Evolutionary conservation across 2,113 vertebrate species (phyloP).

Genomic region (Plotosus lineatus): DNA sequence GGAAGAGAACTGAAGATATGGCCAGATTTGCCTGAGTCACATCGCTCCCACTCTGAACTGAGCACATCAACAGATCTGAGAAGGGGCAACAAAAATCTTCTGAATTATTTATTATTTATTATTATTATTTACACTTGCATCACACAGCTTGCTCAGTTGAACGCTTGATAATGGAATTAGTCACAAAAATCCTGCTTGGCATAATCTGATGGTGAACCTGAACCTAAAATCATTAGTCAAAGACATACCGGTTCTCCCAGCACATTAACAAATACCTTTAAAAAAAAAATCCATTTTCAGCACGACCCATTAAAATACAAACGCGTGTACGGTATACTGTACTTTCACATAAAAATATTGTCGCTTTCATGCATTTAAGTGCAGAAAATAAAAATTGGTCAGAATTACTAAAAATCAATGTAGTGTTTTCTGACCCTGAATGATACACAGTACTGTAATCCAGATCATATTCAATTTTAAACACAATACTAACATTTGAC

Average conservation of each 20-base stretch:
- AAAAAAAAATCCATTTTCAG: not conserved
- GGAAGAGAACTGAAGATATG: conserved; percentile 12
- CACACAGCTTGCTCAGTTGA: conserved; percentile 6
- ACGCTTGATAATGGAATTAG: conserved; percentile 10
- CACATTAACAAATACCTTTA: not conserved
- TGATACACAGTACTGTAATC: too few species aligned
- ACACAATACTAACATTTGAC: too few species aligned
- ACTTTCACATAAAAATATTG: too few species aligned
- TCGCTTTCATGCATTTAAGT: too few species aligned
- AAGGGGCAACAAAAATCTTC: conserved; percentile 39
- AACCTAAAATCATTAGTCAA: conserved; percentile 12
- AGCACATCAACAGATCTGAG: conserved; percentile 41
- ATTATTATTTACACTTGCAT: conserved; percentile 17
- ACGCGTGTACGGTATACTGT: too few species aligned
- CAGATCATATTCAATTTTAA: too few species aligned
- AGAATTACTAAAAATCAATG: too few species aligned
- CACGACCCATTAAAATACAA: not conserved
- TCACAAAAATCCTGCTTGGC: conserved; percentile 25
- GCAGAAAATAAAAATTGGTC: too few species aligned
- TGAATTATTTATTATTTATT: conserved; percentile 27
- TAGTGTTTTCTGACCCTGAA: too few species aligned
- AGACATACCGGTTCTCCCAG: not conserved
- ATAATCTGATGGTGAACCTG: conserved; percentile 8
- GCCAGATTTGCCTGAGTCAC: conserved; percentile 41
- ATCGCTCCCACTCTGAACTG: conserved; percentile 51